A percentile compares a stretch with the other conserved stretches of the same genome.
Conservation (phyloP, 2,888 invertebrate genomes). For the Mongoloraphidia duomilia region DNA sequence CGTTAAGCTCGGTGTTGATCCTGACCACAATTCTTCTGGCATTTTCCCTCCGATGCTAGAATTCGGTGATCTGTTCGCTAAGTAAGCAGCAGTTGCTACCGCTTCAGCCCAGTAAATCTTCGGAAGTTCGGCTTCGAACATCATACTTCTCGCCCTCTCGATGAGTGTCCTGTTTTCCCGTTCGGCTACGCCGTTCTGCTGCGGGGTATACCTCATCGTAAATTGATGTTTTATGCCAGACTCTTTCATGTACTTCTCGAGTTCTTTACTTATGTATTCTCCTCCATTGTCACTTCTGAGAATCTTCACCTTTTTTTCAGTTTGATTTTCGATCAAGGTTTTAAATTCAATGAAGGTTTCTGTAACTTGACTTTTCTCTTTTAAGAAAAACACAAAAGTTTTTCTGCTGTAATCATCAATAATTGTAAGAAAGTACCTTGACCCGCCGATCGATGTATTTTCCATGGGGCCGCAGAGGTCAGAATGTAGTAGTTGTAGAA, state of each 20-base stretch:
- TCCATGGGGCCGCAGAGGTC: constrained; percentile 25
- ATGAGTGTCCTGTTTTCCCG: constrained; percentile 12
- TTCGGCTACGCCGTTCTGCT: constrained; percentile 23
- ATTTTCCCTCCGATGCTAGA: constrained; percentile 11
- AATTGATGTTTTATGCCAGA: constrained; percentile 20
- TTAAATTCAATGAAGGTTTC: constrained; percentile 16
- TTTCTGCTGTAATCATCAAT: constrained; percentile 19
- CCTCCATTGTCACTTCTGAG: constrained; percentile 16
- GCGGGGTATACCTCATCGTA: constrained; percentile 20
- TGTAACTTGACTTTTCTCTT: constrained; percentile 21
- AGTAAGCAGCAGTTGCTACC: constrained; percentile 5
- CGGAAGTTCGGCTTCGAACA: constrained; percentile 15
- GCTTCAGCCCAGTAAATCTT: constrained; percentile 19
- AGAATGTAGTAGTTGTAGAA: constrained; percentile 21
- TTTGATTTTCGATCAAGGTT: constrained; percentile 15
- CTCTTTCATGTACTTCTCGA: constrained; percentile 11
- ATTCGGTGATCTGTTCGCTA: constrained; percentile 1
- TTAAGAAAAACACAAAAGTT: constrained; percentile 20
- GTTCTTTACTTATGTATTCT: constrained; percentile 11
- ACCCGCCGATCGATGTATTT: constrained; percentile 18
- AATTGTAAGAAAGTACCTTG: constrained; percentile 23
- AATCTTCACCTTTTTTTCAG: constrained; percentile 12
- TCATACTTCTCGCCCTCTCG: constrained; percentile 7
- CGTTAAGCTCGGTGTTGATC: constrained; percentile 19
- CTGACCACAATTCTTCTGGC: constrained; percentile 21